phyloP scores from a whole-genome alignment of 2,797 vertebrate genomes.

The Scolopax rusticola region DNA sequence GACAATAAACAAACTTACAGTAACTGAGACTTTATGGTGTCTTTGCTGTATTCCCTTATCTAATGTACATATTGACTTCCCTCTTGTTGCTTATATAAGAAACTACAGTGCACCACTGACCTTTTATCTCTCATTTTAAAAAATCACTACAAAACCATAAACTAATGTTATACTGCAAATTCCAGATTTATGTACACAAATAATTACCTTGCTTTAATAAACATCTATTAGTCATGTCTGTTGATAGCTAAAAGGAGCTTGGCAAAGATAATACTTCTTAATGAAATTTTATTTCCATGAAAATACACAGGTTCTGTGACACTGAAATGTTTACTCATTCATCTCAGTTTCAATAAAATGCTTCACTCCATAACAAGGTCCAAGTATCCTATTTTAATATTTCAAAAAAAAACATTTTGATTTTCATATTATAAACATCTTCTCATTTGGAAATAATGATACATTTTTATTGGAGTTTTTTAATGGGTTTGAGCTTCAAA shows the following conservation, averaged over 20 bases:
- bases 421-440: neutral
- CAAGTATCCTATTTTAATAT: neutral
- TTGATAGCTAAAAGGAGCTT: neutral
- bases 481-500: conserved; percentile 7
- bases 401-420: neutral
- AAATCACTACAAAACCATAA: neutral
- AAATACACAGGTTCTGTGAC: neutral
- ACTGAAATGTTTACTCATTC: neutral
- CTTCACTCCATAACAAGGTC: neutral
- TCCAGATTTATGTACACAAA: neutral
- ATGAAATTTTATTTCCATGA: neutral
- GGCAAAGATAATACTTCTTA: neutral
- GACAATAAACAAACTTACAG: neutral
- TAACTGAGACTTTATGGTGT: neutral
- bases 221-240: neutral
- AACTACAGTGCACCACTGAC: neutral
- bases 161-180: neutral
- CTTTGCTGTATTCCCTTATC: neutral
- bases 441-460: neutral
- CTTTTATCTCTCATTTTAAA: neutral
- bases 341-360: neutral
- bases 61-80: neutral
- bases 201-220: neutral
- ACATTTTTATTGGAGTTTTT: neutral
- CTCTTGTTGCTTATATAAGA: neutral